These are phyloP conservation scores for Orientallactaga bullata DNA, from an alignment of 2,113 vertebrate genomes.

Conservation along the genomic window DNA sequence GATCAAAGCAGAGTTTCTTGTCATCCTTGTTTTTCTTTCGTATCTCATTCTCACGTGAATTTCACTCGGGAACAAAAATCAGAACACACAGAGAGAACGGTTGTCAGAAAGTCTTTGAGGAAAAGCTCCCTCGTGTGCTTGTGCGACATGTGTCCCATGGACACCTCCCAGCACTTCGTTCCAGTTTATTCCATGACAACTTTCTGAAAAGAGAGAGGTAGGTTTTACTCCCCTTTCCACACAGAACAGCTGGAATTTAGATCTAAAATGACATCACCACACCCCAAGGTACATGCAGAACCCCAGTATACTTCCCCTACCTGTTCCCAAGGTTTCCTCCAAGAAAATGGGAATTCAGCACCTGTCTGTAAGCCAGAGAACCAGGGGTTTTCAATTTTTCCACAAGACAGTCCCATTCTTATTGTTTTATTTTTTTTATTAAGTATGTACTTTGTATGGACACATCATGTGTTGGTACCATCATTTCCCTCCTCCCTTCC, in stretches of 20 bases:
- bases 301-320: background rate
- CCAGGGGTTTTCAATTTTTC: background rate
- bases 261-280: background rate
- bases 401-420: background rate
- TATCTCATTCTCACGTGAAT: background rate
- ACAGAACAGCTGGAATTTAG: background rate
- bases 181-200: background rate
- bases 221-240: background rate
- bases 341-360: background rate
- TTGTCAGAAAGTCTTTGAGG: background rate
- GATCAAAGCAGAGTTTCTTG: no score
- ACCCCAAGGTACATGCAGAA: rapidly evolving
- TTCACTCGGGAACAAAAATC: background rate
- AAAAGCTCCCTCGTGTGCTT: background rate
- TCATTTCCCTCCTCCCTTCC: no score
- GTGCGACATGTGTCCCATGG: background rate
- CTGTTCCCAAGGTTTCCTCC: background rate
- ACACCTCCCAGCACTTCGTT: background rate
- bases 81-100: background rate
- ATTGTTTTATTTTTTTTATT: background rate
- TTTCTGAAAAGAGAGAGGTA: background rate
- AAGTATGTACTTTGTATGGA: no score
- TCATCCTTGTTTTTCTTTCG: background rate
- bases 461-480: no score
- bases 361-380: background rate